Base-by-base conservation (phyloP, 64 coral and sea anemone genomes). In the Montipora capricornis region DNA sequence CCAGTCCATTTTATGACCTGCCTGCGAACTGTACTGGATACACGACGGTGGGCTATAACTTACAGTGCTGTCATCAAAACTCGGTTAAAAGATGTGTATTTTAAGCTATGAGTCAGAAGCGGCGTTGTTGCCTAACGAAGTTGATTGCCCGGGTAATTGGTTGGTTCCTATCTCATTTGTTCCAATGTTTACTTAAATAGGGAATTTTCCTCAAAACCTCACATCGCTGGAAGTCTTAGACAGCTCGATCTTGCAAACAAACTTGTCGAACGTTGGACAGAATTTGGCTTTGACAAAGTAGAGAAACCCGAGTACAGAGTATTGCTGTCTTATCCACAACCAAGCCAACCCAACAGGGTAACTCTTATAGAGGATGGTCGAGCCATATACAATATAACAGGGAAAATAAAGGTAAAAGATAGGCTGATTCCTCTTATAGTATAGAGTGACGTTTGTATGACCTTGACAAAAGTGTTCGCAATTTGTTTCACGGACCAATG, bases 261-360 rank as follows among this genome's bases (percentile, higher is more conserved):
- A 57, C 67, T 95, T 15, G 79, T 51, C 44, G 17, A 12, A 26
- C 73, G 45, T 15, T 95, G 94, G 94, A 88, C 84, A 76, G 37
- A 68, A 9, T 95, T 71, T 69, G 85, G 84, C 4, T 95, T 95
- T 46, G 94, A 95, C 89, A 91, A 74, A 73, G 94, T 95, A 2
- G 94, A 95, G 62, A 95, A 58, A 76, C 74, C 75, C 6, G 47
- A 58, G 5, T 95, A 95, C 66, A 87, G 91, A 81, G 94, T 92
- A 15, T 89, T 95, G 8, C 47, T 95, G n/a, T 95, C 89, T 9
- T 44, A 76, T 12, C 94, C 94, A 53, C 48, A 87, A 51, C 73
- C 79, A 8, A 29, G 88, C 75, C 73, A 95, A 37, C 82, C 94
- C 1, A 95, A 92, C 69, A 90, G 83, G 85, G 94, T 95, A 22